Conservation (phyloP, 2,113 vertebrate genomes). For the Bos indicus region DNA sequence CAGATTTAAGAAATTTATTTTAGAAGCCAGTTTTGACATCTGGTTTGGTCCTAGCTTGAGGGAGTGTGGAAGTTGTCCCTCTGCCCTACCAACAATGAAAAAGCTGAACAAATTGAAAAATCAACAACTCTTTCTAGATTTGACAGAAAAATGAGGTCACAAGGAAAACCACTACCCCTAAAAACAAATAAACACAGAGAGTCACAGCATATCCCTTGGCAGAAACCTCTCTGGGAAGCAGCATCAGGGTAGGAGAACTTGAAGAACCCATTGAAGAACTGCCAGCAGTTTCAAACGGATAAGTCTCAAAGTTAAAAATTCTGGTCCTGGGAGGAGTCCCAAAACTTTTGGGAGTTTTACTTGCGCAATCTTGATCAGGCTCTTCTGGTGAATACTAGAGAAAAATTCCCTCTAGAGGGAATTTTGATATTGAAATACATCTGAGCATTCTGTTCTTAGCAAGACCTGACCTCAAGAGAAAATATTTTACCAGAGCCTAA, state of each 20-base stretch:
- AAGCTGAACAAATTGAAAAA: background rate
- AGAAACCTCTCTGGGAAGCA: background rate
- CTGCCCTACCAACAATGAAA: background rate
- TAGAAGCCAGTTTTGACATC: background rate
- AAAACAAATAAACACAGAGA: background rate
- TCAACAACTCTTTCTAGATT: background rate
- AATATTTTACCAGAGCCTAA: background rate
- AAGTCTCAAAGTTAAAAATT: background rate
- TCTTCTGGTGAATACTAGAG: background rate
- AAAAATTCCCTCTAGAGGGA: background rate
- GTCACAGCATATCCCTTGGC: background rate
- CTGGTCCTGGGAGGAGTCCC: background rate
- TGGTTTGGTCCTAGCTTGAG: background rate
- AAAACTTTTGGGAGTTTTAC: background rate
- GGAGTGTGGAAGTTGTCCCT: background rate
- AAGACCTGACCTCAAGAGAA: background rate
- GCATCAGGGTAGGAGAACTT: background rate
- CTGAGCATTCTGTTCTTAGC: background rate
- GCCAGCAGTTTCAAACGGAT: too few relatives aligned
- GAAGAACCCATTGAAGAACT: background rate
- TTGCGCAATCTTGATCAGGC: background rate
- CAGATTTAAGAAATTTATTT: background rate
- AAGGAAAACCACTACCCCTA: background rate
- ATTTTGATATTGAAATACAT: background rate
- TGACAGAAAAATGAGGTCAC: background rate